These are phyloP conservation scores for Pentamera pediparva DNA, from an alignment of 53 echinoderm and acorn worm genomes.

Conservation along the genomic window DNA sequence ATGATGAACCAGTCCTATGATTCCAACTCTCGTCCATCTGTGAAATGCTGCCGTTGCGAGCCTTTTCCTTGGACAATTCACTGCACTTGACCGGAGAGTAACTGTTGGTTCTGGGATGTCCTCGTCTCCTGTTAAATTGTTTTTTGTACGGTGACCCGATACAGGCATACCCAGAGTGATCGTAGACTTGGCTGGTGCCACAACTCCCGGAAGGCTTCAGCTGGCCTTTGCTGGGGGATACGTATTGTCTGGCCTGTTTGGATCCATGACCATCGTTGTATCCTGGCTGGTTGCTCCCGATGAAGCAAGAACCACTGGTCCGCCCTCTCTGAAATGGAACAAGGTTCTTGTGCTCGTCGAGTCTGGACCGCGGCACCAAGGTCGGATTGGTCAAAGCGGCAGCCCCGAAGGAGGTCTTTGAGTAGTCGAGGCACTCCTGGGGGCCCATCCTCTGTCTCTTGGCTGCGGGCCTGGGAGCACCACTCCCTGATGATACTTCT, in stretches of 20 bases:
- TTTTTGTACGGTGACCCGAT: background rate
- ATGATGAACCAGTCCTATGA: too few species aligned
- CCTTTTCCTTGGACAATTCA: too few species aligned
- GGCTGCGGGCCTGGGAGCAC: background rate
- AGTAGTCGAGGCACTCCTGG: constrained; percentile 56
- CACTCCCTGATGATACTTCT: too few species aligned
- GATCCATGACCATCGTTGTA: background rate
- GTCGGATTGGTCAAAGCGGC: constrained; percentile 67
- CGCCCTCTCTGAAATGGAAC: constrained; percentile 42
- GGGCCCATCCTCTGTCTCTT: constrained; percentile 55
- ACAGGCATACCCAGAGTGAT: background rate
- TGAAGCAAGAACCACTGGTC: constrained; percentile 9
- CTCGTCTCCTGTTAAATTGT: background rate
- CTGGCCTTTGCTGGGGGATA: constrained; percentile 26
- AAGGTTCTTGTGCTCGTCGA: constrained; percentile 54
- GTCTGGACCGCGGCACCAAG: constrained; percentile 21
- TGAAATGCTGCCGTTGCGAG: too few species aligned
- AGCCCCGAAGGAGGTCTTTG: constrained; percentile 58
- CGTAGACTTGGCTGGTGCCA: background rate
- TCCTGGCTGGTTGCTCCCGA: background rate
- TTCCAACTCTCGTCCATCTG: too few species aligned
- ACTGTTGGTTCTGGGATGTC: background rate
- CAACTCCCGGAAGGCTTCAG: too few species aligned
- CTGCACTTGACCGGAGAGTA: too few species aligned
- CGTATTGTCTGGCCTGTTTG: background rate